Conservation (phyloP, 1,140 invertebrate species). For the Drosophila arawakana region DNA sequence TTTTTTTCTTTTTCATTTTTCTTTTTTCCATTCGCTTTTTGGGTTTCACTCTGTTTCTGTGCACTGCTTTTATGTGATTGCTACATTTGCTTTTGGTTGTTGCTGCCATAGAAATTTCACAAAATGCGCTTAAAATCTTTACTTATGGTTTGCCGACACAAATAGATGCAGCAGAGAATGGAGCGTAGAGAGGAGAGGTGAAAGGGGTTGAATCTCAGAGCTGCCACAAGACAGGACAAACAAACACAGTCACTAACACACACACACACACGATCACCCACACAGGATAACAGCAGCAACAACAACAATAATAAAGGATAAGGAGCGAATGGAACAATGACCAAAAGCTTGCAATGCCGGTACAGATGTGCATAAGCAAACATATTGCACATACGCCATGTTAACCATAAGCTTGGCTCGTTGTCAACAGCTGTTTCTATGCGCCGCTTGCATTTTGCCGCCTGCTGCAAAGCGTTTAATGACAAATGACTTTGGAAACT, state of each 20-base stretch:
- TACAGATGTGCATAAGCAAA: conserved; percentile 61
- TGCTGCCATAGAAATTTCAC: conserved; percentile 59
- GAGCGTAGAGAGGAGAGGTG: background rate
- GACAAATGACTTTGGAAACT: conserved; percentile 73
- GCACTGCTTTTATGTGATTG: conserved; percentile 14
- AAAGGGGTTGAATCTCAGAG: conserved; percentile 30
- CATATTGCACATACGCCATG: conserved; percentile 79
- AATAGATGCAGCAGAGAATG: conserved; percentile 30
- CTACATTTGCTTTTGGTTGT: conserved; percentile 24
- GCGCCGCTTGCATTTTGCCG: conserved; percentile 11
- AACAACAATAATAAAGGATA: background rate
- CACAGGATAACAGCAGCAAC: background rate
- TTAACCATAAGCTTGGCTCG: conserved; percentile 78
- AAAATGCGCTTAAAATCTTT: conserved; percentile 79
- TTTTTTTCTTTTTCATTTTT: background rate
- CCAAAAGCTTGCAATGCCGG: conserved; percentile 36
- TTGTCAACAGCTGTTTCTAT: conserved; percentile 78
- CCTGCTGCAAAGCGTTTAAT: conserved; percentile 66
- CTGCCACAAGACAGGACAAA: conserved; percentile 33
- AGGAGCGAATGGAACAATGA: conserved; percentile 29
- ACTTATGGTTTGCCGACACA: conserved; percentile 70
- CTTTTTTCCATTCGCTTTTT: conserved; percentile 6
- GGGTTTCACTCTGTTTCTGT: background rate
- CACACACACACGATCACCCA: conserved; percentile 13
- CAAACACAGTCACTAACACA: conserved; percentile 14